A percentile compares a stretch with the other conserved stretches of the same genome.
These are phyloP conservation scores for Lepeophtheirus nordmannii DNA, from an alignment of 2,888 invertebrate genomes.

Conservation along the genomic window DNA sequence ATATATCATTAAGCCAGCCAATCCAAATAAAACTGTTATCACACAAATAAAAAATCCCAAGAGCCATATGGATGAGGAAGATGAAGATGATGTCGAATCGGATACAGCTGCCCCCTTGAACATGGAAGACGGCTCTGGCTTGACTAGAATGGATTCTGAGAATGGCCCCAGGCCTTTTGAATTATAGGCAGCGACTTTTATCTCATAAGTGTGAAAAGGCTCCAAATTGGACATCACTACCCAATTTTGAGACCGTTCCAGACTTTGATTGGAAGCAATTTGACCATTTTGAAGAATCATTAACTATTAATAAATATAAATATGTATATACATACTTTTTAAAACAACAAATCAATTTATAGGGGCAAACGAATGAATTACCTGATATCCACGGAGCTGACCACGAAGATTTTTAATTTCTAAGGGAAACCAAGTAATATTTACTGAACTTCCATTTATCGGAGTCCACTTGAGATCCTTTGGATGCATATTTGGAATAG, in stretches of 20 bases:
- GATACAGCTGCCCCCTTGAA: no score
- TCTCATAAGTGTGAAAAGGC: slow-evolving; percentile 9
- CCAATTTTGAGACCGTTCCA: neutral
- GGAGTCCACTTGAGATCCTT: slow-evolving; percentile 11
- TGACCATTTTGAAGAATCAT: slow-evolving; percentile 10
- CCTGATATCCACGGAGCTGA: slow-evolving; percentile 17
- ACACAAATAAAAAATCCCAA: no score
- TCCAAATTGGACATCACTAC: slow-evolving; percentile 16
- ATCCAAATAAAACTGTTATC: no score
- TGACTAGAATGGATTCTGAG: neutral
- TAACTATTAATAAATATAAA: slow-evolving; percentile 1
- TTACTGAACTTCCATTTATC: slow-evolving; percentile 5
- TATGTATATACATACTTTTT: no score
- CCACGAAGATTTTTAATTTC: neutral
- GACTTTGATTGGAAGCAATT: slow-evolving; percentile 10
- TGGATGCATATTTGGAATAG: neutral
- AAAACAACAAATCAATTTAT: no score
- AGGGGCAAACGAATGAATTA: neutral
- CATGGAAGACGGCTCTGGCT: slow-evolving; percentile 12
- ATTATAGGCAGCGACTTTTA: slow-evolving; percentile 12
- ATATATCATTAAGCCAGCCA: no score
- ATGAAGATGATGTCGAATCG: no score
- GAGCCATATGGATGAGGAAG: no score
- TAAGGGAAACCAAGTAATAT: slow-evolving; percentile 10
- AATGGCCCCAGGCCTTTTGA: slow-evolving; percentile 13